Conservation (phyloP, 2,888 invertebrate genomes). For the Aquatica leii region DNA sequence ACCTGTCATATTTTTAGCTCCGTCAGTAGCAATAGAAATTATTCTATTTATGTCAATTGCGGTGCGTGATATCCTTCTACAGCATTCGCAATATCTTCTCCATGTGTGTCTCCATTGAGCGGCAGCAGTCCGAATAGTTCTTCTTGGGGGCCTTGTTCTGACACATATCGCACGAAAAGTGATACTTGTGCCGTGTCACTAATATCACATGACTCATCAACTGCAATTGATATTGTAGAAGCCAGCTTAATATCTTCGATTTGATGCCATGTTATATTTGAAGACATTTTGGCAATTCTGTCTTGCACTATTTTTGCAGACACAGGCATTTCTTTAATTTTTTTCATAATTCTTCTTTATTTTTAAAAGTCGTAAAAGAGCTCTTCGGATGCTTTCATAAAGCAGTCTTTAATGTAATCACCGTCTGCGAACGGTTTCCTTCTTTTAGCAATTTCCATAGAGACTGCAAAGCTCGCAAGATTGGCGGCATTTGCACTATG, state of each 20-base stretch:
- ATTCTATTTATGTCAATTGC: conserved; percentile 40
- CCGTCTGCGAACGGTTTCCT: conserved; percentile 39
- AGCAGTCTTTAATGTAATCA: no score
- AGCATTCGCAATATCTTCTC: no score
- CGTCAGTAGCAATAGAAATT: no score
- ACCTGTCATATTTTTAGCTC: no score
- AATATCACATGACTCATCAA: no score
- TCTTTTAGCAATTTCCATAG: no score
- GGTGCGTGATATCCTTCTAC: conserved; percentile 36
- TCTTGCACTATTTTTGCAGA: conserved; percentile 23
- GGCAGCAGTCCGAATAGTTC: conserved; percentile 39
- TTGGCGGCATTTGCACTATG: conserved; percentile 40
- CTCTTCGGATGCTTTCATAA: no score
- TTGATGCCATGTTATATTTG: conserved; percentile 39
- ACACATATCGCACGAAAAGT: no score
- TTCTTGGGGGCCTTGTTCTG: conserved; percentile 38
- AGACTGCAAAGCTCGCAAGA: conserved; percentile 30
- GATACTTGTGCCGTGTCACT: no score
- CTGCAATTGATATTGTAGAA: no score
- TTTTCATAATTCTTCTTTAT: conserved; percentile 39
- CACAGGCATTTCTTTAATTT: conserved; percentile 19
- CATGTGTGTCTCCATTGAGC: no score
- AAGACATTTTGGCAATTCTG: no score
- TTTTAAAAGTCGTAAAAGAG: conserved; percentile 46
- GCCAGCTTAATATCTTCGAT: conserved; percentile 40